These are phyloP conservation scores for Rhabdornis inornatus DNA, from an alignment of 2,113 vertebrate genomes.

Conservation along the genomic window DNA sequence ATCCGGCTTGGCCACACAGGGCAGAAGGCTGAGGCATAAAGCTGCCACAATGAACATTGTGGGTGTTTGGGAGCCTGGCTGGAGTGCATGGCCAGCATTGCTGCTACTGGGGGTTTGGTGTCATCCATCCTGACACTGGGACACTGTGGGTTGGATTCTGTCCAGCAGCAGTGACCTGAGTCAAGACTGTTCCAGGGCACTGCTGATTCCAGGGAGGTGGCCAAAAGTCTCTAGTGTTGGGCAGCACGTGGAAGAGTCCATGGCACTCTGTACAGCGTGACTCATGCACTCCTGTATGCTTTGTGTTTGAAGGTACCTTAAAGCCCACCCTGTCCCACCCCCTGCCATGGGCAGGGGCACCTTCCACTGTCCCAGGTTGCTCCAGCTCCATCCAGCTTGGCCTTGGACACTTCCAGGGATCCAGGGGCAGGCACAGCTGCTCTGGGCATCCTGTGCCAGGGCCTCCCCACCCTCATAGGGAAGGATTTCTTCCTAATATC, in stretches of 20 bases:
- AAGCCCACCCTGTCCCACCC: not conserved
- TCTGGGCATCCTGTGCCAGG: not conserved
- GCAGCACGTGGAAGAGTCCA: not conserved
- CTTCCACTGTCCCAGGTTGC: fast-evolving
- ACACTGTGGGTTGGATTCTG: fast-evolving
- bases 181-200: not conserved
- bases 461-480: fast-evolving
- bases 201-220: not conserved
- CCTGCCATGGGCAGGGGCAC: not conserved
- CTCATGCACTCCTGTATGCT: not conserved
- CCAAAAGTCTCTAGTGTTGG: not conserved
- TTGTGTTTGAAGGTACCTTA: not conserved
- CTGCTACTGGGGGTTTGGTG: not conserved
- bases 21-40: not conserved
- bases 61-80: not conserved
- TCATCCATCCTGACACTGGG: not conserved
- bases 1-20: not conserved
- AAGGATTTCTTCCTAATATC: not conserved
- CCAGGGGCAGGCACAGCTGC: not conserved
- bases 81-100: fast-evolving
- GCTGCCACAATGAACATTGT: not conserved
- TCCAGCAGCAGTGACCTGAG: not conserved
- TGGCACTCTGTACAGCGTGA: not conserved
- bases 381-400: fast-evolving
- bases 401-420: not conserved